Evolutionary conservation across 37 sponge, comb jelly and placozoan genomes (phyloP), one percentile per base, ranked within the genome.

Genomic region (Amphimedon queenslandica): DNA sequence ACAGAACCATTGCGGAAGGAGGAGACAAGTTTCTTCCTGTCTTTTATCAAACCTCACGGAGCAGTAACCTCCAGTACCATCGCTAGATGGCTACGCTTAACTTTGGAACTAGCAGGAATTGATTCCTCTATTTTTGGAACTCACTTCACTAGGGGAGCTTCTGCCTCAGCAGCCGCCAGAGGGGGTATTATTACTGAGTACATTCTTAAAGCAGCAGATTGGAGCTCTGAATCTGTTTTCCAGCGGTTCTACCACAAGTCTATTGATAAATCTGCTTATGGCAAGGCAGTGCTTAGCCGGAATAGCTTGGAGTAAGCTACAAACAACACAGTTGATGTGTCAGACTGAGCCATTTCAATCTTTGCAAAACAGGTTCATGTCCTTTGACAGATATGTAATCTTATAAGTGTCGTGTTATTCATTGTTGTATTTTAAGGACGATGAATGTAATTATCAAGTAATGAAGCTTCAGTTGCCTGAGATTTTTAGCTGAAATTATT

Each of bases 141-240:
- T 20, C 77, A 76, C 40, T 76, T 71, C 40, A 76, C 72, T 1
- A 23, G 72, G 53, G 36, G 70, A 55, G 84, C 84, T 36, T 69
- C 64, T 25, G 31, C 77, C 1, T 74, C 84, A 20, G 58, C 71
- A 40, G n/a, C n/a, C 31, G 30, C 37, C 13, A 37, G 16, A 11
- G 57, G 4, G 18, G 76, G 76, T 6, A 41, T 64, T 38, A 40
- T 66, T n/a, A 41, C 30, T 4, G 38, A 16, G 20, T 64, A 75
- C 33, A 75, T 75, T 40, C 55, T 75, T n/a, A 75, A 75, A 40
- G 41, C 66, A 5, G 76, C 55, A 23, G 30, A 75, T 51, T 75
- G 76, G 76, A 42, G 55, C 27, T 28, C 29, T 31, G 66, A 64
- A 39, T 75, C 76, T 23, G 57, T 55, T 11, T 75, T 75, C 35